A percentile compares a stretch with the other conserved stretches of the same genome.
phyloP scores from a whole-genome alignment of 2,888 invertebrate genomes.

The Cyclophora punctaria region DNA sequence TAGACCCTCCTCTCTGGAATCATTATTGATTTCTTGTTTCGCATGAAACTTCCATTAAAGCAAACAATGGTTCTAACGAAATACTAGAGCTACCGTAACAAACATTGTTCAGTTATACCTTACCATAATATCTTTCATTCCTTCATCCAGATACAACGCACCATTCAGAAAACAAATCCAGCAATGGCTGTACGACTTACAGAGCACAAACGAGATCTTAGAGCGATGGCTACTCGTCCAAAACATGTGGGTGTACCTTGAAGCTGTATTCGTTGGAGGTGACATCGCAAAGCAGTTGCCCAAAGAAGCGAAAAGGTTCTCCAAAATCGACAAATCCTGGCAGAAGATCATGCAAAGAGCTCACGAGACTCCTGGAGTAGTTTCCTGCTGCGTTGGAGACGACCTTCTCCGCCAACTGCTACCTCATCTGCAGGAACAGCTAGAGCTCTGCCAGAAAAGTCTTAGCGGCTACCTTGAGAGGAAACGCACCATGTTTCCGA shows the following conservation, averaged over 20 bases:
- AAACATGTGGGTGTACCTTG: slow-evolving; percentile 98
- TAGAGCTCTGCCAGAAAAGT: slow-evolving; percentile 97
- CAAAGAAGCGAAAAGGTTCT: slow-evolving; percentile 94
- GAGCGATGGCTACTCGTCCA: slow-evolving; percentile 97
- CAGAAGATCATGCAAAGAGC: slow-evolving; percentile 98
- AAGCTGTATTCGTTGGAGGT: slow-evolving; percentile 98
- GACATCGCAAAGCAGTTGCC: slow-evolving; percentile 99
- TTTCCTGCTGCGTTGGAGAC: slow-evolving; percentile 96
- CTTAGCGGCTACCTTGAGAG: slow-evolving; percentile 94
- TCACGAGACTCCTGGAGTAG: slow-evolving; percentile 96
- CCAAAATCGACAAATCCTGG: slow-evolving; percentile 98
- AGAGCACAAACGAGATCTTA: slow-evolving; percentile 96
- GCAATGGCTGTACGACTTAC: slow-evolving; percentile 94
- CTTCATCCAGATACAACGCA: slow-evolving; percentile 87
- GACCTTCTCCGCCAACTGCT: slow-evolving; percentile 92
- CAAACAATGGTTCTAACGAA: no score
- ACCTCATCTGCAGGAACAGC: slow-evolving; percentile 95
- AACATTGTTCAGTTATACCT: no score
- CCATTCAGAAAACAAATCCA: slow-evolving; percentile 97
- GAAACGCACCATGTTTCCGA: slow-evolving; percentile 93
- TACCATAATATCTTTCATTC: no score
- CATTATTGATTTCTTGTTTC: no score
- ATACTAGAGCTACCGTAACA: no score
- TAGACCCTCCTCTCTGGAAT: no score
- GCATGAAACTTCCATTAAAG: no score